Evolutionary conservation across 1,140 invertebrate species (phyloP).

Genomic region (Drosophila sechellia): DNA sequence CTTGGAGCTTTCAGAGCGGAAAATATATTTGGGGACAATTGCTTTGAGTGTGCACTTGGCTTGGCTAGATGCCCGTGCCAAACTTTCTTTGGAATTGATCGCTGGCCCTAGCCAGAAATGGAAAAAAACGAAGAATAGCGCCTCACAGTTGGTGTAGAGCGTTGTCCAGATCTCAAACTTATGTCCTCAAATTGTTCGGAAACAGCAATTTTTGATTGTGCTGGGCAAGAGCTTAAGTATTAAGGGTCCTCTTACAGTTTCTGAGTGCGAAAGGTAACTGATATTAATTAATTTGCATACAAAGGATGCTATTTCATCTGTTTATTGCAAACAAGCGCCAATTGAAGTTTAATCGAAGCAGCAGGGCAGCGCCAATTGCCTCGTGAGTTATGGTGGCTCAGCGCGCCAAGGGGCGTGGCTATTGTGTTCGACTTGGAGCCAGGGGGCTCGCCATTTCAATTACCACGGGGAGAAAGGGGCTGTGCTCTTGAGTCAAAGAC

Average conservation of each 20-base stretch:
- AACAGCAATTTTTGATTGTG: too few relatives aligned
- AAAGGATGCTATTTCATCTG: not conserved
- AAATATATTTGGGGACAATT: conserved; percentile 27
- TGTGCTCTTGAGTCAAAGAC: conserved; percentile 8
- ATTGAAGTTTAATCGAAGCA: conserved; percentile 29
- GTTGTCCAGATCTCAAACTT: too few relatives aligned
- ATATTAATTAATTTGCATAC: not conserved
- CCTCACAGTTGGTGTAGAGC: too few relatives aligned
- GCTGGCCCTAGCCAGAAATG: conserved; percentile 14
- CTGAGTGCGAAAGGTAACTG: too few relatives aligned
- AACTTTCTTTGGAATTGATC: conserved; percentile 24
- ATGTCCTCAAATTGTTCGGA: too few relatives aligned
- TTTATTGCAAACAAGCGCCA: conserved; percentile 9
- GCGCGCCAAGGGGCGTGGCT: conserved; percentile 4
- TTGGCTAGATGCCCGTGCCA: conserved; percentile 26
- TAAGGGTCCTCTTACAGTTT: too few relatives aligned
- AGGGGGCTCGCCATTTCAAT: conserved; percentile 60
- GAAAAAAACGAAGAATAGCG: not conserved
- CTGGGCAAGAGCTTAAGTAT: too few relatives aligned
- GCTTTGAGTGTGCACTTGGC: conserved; percentile 33
- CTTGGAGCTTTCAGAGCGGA: conserved; percentile 7
- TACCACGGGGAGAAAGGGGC: conserved; percentile 40
- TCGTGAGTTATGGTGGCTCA: conserved; percentile 37
- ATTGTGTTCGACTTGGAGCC: conserved; percentile 11
- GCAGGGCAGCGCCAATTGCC: conserved; percentile 19